A percentile compares a stretch with the other conserved stretches of the same genome.
Evolutionary conservation across 2,888 invertebrate species (phyloP).

Genomic region (Mermis nigrescens): DNA sequence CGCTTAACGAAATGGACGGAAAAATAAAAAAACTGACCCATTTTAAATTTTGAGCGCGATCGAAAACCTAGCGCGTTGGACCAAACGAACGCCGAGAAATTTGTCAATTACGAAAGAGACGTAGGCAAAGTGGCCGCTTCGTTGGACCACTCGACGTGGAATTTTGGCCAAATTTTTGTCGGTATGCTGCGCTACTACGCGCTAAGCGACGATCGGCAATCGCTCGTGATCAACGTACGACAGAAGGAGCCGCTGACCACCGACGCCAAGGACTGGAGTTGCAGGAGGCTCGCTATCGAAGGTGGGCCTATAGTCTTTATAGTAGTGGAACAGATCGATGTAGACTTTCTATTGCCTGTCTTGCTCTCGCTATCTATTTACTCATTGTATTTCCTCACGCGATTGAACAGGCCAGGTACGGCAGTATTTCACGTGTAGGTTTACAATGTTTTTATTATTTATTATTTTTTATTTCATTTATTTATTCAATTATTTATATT

Average conservation of each 20-base stretch:
- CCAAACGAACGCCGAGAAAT: not conserved
- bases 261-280: slow-evolving; percentile 31
- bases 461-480: too few species aligned
- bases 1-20: too few species aligned
- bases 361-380: too few species aligned
- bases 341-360: too few species aligned
- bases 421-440: too few species aligned
- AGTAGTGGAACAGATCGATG: not conserved
- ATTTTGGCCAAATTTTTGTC: slow-evolving; percentile 27
- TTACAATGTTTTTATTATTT: too few species aligned
- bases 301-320: slow-evolving; percentile 18
- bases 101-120: not conserved
- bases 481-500: too few species aligned
- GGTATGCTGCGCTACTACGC: slow-evolving; percentile 33
- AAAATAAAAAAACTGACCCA: too few species aligned
- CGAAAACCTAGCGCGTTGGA: not conserved
- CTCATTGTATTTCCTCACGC: too few species aligned
- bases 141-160: not conserved
- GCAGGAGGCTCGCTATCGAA: slow-evolving; percentile 33
- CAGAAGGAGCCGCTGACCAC: slow-evolving; percentile 17
- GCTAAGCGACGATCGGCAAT: slow-evolving; percentile 10
- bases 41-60: not conserved
- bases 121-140: not conserved
- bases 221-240: slow-evolving; percentile 23
- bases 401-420: too few species aligned